A percentile compares a stretch with the other conserved stretches of the same genome.
phyloP scores from a whole-genome alignment of 2,888 invertebrate species.

The Cabera pusaria region DNA sequence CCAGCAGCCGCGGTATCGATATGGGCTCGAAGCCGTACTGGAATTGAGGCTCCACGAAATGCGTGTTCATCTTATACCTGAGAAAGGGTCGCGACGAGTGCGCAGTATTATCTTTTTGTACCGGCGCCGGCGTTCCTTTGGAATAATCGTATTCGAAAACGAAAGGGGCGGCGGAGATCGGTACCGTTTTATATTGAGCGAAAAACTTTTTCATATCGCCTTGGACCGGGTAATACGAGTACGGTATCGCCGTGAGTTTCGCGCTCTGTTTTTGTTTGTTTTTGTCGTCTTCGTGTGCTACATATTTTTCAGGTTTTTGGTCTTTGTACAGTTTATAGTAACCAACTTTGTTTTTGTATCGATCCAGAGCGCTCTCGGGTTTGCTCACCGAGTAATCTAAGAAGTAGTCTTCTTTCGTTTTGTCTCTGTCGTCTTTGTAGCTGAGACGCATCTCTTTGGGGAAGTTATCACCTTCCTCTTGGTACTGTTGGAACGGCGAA shows the following conservation, averaged over 20 bases:
- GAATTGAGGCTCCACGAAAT: slow-evolving; percentile 74
- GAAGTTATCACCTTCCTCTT: slow-evolving; percentile 58
- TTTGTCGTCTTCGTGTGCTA: slow-evolving; percentile 38
- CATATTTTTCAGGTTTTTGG: slow-evolving; percentile 56
- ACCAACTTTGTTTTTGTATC: slow-evolving; percentile 58
- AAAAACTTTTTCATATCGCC: slow-evolving; percentile 52
- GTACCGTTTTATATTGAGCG: slow-evolving; percentile 53
- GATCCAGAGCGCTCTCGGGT: slow-evolving; percentile 60
- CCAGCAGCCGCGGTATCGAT: slow-evolving; percentile 59
- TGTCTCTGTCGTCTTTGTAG: slow-evolving; percentile 65
- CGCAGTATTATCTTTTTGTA: slow-evolving; percentile 52
- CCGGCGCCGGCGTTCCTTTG: slow-evolving; percentile 49
- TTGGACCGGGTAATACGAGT: slow-evolving; percentile 41
- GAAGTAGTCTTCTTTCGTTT: slow-evolving; percentile 64
- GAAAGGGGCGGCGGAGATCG: slow-evolving; percentile 45
- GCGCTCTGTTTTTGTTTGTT: slow-evolving; percentile 50
- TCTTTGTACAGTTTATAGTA: slow-evolving; percentile 67
- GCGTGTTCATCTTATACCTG: slow-evolving; percentile 55
- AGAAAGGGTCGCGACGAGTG: slow-evolving; percentile 57
- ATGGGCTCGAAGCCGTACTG: slow-evolving; percentile 78
- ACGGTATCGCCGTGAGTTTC: slow-evolving; percentile 55
- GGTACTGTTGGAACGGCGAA: slow-evolving; percentile 64
- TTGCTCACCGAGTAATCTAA: slow-evolving; percentile 62
- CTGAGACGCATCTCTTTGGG: slow-evolving; percentile 58
- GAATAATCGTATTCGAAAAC: slow-evolving; percentile 58